Conservation (phyloP, 2,113 vertebrate species). For the Polyodon spathula region DNA sequence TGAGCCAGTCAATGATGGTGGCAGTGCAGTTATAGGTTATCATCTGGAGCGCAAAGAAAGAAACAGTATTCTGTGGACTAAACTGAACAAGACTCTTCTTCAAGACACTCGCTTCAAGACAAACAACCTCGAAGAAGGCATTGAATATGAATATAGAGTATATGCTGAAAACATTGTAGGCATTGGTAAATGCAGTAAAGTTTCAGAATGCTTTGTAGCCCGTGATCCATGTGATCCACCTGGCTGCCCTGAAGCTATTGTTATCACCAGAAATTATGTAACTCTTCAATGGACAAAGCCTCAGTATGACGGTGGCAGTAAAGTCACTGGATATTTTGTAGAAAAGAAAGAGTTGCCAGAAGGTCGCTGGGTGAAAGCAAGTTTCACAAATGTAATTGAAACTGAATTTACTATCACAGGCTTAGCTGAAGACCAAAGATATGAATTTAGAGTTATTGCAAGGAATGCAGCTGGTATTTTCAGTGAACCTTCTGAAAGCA, state of each 20-base stretch:
- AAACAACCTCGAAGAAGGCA: slow-evolving; percentile 85
- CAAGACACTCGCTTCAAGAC: slow-evolving; percentile 85
- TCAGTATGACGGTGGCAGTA: slow-evolving; percentile 92
- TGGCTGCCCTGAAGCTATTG: slow-evolving; percentile 78
- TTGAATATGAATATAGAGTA: slow-evolving; percentile 96
- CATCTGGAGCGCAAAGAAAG: slow-evolving; percentile 95
- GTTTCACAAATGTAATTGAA: slow-evolving; percentile 91
- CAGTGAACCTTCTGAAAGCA: slow-evolving; percentile 88
- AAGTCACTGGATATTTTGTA: slow-evolving; percentile 89
- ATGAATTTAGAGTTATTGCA: slow-evolving; percentile 95
- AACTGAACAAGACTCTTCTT: slow-evolving; percentile 83
- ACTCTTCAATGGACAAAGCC: slow-evolving; percentile 91
- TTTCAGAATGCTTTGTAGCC: slow-evolving; percentile 85
- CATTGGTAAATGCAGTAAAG: slow-evolving; percentile 85
- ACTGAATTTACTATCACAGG: slow-evolving; percentile 82
- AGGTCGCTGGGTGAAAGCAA: slow-evolving; percentile 87
- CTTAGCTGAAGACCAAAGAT: slow-evolving; percentile 79
- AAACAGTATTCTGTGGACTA: slow-evolving; percentile 91
- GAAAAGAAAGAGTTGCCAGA: slow-evolving; percentile 91
- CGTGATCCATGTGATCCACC: slow-evolving; percentile 94
- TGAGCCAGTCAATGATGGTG: slow-evolving; percentile 89
- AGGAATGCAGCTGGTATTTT: slow-evolving; percentile 87
- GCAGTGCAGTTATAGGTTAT: slow-evolving; percentile 82
- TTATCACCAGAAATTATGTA: slow-evolving; percentile 78
- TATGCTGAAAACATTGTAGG: slow-evolving; percentile 84